Percentiles rank a stretch among this genome's conserved stretches.
phyloP scores from a whole-genome alignment of 2,113 vertebrate genomes.

The Dasyornis broadbenti region DNA sequence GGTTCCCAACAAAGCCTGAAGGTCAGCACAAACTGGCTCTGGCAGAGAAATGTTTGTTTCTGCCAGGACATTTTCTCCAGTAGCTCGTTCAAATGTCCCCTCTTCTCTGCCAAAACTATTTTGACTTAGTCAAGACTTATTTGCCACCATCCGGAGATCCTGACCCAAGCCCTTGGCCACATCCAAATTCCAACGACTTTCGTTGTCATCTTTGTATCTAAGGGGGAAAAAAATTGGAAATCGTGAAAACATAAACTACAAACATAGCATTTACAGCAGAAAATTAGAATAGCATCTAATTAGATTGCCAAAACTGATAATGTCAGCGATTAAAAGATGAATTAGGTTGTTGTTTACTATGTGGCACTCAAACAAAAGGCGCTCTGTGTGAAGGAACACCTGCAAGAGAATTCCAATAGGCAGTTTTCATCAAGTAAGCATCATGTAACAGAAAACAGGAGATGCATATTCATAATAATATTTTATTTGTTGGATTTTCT shows the following conservation, averaged over 20 bases:
- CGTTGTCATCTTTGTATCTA: slow-evolving; percentile 73
- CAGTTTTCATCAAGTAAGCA: not conserved
- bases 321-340: not conserved
- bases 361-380: not conserved
- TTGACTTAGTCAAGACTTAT: not conserved
- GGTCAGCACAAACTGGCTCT: not conserved
- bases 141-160: not conserved
- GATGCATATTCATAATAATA: not conserved
- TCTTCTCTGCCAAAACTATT: not conserved
- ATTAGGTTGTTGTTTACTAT: not conserved
- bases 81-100: not conserved
- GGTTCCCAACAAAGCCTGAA: not conserved
- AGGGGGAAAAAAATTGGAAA: not conserved
- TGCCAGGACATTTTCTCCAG: not conserved
- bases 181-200: slow-evolving; percentile 73
- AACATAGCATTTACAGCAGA: not conserved
- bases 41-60: slow-evolving; percentile 16
- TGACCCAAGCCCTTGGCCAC: slow-evolving; percentile 45
- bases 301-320: not conserved
- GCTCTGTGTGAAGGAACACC: not conserved
- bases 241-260: not conserved
- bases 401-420: not conserved
- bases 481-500: not conserved
- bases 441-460: not conserved
- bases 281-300: not conserved